These are phyloP conservation scores for Hirudinaria manillensis DNA, from an alignment of 2,888 invertebrate species.

Conservation along the genomic window DNA sequence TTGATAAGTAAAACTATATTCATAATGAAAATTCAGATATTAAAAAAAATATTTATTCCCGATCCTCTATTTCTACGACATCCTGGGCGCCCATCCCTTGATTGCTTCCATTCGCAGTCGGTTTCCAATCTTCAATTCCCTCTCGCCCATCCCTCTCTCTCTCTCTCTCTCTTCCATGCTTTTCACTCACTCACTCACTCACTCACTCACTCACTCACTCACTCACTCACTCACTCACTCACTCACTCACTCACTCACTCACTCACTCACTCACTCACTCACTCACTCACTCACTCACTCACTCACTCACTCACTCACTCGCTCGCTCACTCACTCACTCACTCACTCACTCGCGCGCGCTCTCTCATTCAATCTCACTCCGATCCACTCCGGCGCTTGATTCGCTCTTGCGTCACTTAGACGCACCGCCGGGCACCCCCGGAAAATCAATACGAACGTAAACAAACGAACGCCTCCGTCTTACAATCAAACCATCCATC, in stretches of 20 bases:
- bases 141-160: neutral
- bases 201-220: slow-evolving; percentile 21
- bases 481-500: neutral
- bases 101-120: too few species aligned
- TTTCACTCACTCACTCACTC: slow-evolving; percentile 18
- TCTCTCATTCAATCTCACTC: slow-evolving; percentile 21
- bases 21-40: too few species aligned
- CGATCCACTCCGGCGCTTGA: slow-evolving; percentile 2
- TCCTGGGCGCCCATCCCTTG: too few species aligned
- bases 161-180: neutral
- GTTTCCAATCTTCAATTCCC: neutral
- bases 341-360: slow-evolving; percentile 11
- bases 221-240: slow-evolving; percentile 19
- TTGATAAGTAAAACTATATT: too few species aligned
- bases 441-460: too few species aligned
- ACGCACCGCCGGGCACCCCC: neutral
- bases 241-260: slow-evolving; percentile 20
- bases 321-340: slow-evolving; percentile 21
- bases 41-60: too few species aligned
- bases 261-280: slow-evolving; percentile 2
- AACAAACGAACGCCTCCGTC: neutral
- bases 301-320: slow-evolving; percentile 26
- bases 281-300: slow-evolving; percentile 19
- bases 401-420: neutral
- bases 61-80: too few species aligned